Percentiles rank a stretch among this genome's conserved stretches.
Conservation (phyloP, 2,797 vertebrate genomes). For the Rhinatrema bivittatum region DNA sequence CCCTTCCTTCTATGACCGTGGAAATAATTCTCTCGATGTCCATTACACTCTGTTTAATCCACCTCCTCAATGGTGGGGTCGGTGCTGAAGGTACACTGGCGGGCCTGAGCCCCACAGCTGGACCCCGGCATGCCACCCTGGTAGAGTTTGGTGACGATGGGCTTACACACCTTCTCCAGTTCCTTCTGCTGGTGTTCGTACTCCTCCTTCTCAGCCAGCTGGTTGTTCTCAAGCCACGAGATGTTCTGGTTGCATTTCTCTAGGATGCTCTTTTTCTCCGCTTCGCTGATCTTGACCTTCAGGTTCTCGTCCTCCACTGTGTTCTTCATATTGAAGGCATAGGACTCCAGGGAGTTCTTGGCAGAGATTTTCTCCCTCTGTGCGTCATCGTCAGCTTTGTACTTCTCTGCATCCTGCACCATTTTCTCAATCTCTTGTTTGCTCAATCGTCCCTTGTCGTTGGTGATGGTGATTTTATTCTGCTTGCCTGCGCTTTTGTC, state of each 20-base stretch:
- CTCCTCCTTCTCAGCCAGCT: constrained; percentile 26
- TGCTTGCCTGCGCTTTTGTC: constrained; percentile 40
- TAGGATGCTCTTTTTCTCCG: constrained; percentile 20
- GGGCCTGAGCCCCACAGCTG: constrained; percentile 4
- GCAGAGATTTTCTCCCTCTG: constrained; percentile 38
- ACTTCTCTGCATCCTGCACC: constrained; percentile 33
- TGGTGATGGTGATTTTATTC: constrained; percentile 43
- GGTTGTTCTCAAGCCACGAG: constrained; percentile 34
- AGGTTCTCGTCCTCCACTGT: constrained; percentile 19
- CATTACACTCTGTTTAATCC: too few relatives aligned
- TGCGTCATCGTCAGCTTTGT: constrained; percentile 33
- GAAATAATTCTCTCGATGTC: too few relatives aligned
- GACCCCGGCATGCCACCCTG: neutral
- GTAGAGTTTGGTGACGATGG: constrained; percentile 25
- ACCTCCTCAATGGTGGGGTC: constrained; percentile 23
- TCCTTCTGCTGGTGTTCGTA: constrained; percentile 26
- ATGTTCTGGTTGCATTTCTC: constrained; percentile 36
- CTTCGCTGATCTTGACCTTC: constrained; percentile 23
- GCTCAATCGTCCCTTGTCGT: constrained; percentile 43
- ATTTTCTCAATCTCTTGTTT: constrained; percentile 46
- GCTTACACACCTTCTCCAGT: constrained; percentile 23
- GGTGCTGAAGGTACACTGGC: neutral
- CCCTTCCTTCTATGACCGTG: too few relatives aligned
- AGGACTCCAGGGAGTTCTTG: constrained; percentile 44
- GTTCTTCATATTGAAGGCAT: constrained; percentile 31